A percentile compares a stretch with the other conserved stretches of the same genome.
Evolutionary conservation across 2,113 vertebrate species (phyloP).

Genomic region (Atlantisia rogersi): DNA sequence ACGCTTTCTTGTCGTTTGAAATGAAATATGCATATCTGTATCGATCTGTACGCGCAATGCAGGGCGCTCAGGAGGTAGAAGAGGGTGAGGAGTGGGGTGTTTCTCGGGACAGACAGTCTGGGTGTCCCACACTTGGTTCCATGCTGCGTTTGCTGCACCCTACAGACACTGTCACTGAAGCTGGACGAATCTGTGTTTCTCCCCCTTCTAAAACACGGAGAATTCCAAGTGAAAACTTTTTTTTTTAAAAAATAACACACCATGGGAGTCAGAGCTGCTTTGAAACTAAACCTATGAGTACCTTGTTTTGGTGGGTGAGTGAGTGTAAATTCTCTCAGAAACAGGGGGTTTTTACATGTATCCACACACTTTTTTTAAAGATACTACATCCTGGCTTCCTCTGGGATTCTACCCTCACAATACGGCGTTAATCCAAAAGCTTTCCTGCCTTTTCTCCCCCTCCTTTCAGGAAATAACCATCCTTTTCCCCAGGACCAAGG

Average conservation of each 20-base stretch:
- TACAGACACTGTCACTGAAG: neutral
- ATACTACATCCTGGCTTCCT: neutral
- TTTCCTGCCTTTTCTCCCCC: neutral
- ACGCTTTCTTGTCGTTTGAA: neutral
- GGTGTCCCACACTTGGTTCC: neutral
- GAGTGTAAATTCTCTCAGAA: neutral
- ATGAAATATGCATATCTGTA: neutral
- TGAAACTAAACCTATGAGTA: neutral
- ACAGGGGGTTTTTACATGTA: neutral
- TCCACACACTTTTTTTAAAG: neutral
- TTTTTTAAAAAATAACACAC: neutral
- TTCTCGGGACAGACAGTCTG: neutral
- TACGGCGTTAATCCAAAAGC: neutral
- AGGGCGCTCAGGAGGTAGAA: neutral
- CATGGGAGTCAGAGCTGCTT: neutral
- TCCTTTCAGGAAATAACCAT: neutral
- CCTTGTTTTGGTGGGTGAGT: neutral
- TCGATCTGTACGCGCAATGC: neutral
- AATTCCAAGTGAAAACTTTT: neutral
- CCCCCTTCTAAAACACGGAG: neutral
- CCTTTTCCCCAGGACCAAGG: neutral
- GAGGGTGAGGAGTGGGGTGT: neutral
- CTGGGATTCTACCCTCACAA: neutral
- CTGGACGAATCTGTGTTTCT: neutral
- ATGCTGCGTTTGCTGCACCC: neutral